These are phyloP conservation scores for Prunella himalayana DNA, from an alignment of 2,113 vertebrate species.

Conservation along the genomic window DNA sequence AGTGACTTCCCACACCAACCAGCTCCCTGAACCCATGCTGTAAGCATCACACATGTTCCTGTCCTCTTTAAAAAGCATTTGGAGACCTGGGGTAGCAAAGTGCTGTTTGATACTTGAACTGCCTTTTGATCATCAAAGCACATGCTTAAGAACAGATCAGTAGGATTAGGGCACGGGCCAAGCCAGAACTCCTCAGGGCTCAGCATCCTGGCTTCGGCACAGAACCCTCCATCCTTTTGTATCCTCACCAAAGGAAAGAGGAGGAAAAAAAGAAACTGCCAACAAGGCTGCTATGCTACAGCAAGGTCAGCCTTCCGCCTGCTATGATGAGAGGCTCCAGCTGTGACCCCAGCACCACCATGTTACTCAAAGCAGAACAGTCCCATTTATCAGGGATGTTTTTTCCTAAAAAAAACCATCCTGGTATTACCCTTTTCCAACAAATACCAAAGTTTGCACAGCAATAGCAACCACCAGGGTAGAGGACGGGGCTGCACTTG, in stretches of 20 bases:
- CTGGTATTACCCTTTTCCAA: background rate
- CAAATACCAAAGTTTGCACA: background rate
- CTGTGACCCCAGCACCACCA: background rate
- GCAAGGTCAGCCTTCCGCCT: background rate
- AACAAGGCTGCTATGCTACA: background rate
- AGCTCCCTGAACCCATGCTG: background rate
- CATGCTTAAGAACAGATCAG: background rate
- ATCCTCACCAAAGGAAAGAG: background rate
- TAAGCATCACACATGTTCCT: background rate
- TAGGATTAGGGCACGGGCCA: background rate
- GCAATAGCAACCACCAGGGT: background rate
- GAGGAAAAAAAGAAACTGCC: background rate
- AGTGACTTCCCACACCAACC: background rate
- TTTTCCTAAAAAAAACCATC: background rate
- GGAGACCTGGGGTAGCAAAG: background rate
- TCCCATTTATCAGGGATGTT: rapidly evolving
- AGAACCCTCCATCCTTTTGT: background rate
- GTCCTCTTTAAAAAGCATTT: background rate
- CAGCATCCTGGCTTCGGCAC: background rate
- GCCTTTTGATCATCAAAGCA: background rate
- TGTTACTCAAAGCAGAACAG: background rate
- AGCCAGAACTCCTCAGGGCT: background rate
- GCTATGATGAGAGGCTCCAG: background rate
- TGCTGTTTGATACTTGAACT: background rate
- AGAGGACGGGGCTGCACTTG: background rate